These are phyloP conservation scores for Heliangelus exortis DNA, from an alignment of 2,797 vertebrate genomes.

Conservation along the genomic window DNA sequence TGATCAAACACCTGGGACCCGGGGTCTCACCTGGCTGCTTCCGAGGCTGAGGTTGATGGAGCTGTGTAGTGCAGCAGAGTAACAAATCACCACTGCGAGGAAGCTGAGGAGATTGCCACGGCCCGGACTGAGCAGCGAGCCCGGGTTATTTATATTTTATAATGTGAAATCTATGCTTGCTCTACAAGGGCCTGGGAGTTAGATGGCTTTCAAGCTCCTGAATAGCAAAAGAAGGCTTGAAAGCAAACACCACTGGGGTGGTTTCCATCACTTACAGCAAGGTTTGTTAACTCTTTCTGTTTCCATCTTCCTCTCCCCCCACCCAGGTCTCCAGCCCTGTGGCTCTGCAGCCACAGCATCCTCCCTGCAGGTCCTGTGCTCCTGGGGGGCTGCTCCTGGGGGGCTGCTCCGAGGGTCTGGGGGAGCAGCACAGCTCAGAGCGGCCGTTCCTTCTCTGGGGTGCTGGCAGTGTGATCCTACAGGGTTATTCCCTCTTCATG, in stretches of 20 bases:
- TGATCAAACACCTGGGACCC: background rate
- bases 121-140: background rate
- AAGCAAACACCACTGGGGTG: slow-evolving; percentile 7
- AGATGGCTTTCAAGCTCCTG: slow-evolving; percentile 38
- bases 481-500: accelerated
- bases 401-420: too few species aligned
- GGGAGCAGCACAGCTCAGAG: background rate
- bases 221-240: slow-evolving; percentile 49
- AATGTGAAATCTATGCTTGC: slow-evolving; percentile 36
- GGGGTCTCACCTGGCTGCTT: background rate
- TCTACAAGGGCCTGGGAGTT: background rate
- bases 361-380: too few species aligned
- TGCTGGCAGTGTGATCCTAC: accelerated
- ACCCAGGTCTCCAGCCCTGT: background rate
- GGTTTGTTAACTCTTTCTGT: background rate
- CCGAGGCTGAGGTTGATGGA: background rate
- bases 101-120: background rate
- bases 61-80: background rate
- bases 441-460: background rate
- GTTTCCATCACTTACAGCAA: slow-evolving; percentile 25
- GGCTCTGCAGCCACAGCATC: too few species aligned
- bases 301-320: background rate
- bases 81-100: background rate
- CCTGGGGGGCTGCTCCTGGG: too few species aligned
- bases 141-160: slow-evolving; percentile 50